phyloP scores from a whole-genome alignment of 2,113 vertebrate genomes.

The Menidia beryllina region DNA sequence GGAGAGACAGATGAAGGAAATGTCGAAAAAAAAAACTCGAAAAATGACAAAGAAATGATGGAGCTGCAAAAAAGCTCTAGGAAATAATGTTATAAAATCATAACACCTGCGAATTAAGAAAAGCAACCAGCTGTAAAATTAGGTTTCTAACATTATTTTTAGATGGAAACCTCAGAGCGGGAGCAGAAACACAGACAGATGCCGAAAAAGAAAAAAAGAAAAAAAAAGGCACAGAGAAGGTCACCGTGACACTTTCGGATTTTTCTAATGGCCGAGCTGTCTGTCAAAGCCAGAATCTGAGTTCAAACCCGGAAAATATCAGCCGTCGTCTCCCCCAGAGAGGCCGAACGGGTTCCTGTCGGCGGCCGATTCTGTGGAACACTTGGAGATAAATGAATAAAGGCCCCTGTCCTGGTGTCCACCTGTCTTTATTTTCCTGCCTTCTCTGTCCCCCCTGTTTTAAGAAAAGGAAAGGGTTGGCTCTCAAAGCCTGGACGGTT shows the following conservation, averaged over 20 bases:
- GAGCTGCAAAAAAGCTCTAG: too few relatives aligned
- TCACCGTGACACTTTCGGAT: conserved; percentile 36
- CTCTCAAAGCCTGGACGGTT: conserved; percentile 16
- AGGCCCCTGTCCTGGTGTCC: conserved; percentile 5
- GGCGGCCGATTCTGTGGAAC: conserved; percentile 6
- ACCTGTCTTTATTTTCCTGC: conserved; percentile 25
- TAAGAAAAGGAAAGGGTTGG: conserved; percentile 29
- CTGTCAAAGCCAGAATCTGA: conserved; percentile 32
- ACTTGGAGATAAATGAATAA: conserved; percentile 27
- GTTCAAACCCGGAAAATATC: conserved; percentile 22
- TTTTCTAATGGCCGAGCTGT: conserved; percentile 24
- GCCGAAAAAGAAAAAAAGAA: neutral
- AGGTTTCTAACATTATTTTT: too few relatives aligned
- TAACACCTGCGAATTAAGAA: neutral
- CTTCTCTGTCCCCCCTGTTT: conserved; percentile 25
- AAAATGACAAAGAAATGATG: too few relatives aligned
- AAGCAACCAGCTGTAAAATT: rapidly evolving
- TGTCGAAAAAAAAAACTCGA: neutral
- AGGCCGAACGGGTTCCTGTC: conserved; percentile 8
- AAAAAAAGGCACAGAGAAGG: conserved; percentile 13
- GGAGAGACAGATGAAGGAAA: neutral
- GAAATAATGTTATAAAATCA: too few relatives aligned
- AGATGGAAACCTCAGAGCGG: neutral
- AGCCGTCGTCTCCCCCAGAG: neutral
- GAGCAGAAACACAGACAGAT: neutral